Percentiles rank a stretch among this genome's conserved stretches.
Conservation (phyloP, 2,888 invertebrate genomes). For the Anorthoa munda region DNA sequence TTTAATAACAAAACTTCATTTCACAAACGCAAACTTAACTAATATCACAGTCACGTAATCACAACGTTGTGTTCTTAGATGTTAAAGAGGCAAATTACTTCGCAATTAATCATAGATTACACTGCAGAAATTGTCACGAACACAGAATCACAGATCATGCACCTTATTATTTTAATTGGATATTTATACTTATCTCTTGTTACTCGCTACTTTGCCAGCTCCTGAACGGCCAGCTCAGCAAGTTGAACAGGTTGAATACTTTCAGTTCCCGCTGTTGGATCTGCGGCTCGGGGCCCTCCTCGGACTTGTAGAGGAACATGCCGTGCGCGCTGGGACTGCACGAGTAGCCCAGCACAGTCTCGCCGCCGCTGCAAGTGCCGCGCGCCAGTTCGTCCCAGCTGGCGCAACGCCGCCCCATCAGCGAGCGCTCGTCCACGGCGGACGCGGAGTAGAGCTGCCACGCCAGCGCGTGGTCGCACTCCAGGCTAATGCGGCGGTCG, state of each 20-base stretch:
- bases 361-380: constrained; percentile 76
- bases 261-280: constrained; percentile 51
- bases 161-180: constrained; percentile 14
- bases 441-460: constrained; percentile 83
- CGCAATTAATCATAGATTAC: not conserved
- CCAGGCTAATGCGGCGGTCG: constrained; percentile 76
- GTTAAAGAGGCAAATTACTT: constrained; percentile 10
- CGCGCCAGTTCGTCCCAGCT: constrained; percentile 76
- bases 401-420: constrained; percentile 76
- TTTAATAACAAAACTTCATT: constrained; percentile 51
- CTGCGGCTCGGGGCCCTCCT: constrained; percentile 35
- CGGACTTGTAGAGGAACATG: constrained; percentile 80
- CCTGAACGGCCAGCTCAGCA: constrained; percentile 57
- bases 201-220: constrained; percentile 9
- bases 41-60: constrained; percentile 74
- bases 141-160: constrained; percentile 21
- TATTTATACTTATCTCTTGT: not conserved
- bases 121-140: constrained; percentile 14
- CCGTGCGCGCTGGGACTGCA: constrained; percentile 73
- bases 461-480: constrained; percentile 84
- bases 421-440: constrained; percentile 66
- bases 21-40: constrained; percentile 62
- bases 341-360: constrained; percentile 76
- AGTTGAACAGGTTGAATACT: constrained; percentile 76
- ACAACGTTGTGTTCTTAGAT: constrained; percentile 40